Base-by-base conservation (phyloP, 2,113 vertebrate species). In the Dryoscopus gambensis region DNA sequence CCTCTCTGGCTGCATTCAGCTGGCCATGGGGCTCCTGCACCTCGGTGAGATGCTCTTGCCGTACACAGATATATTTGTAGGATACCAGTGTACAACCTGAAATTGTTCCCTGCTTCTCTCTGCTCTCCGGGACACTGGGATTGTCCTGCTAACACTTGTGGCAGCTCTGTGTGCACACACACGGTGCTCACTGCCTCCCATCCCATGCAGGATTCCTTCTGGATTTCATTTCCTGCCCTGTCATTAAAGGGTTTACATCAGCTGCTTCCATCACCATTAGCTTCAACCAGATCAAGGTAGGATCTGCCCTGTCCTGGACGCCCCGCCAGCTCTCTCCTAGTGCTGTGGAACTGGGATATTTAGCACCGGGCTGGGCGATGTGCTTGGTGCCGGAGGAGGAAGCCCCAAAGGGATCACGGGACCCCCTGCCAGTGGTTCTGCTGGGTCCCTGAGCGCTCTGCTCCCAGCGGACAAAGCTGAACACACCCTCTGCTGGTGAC, bases 241-340 rank as follows among this genome's bases (percentile, higher is more conserved):
- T 99, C 57, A 99, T 99, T 90, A 99, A 99, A 95, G 99, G 99
- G 6, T 99, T 99, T 94, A 99, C 99, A 2, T 99, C 98, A 2
- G 99, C 99, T 46, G 99, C 99, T 15, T 98, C 99, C 6, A 28
- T 99, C 94, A 99, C 98, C 65, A 99, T 99, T 10, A 98, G 98
- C 90, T 99, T 99, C 49, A 98, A 98, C 39, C 99, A 99, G 96
- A 84, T 99, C 87, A 99, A 99, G 99, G 99, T 99, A 96, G 55
- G 79, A 7, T 16, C 46, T 69, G 71, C 4, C 37, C 17, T 35
- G 14, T 20, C 19, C 70, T 7, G 44, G n/a, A 2, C 3, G 6
- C 69, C 42, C 33, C 2, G 0, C 16, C 50, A 3, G 11, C 47
- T 24, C 37, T 49, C 13, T 64, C n/a, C 49, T 4, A 1, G 35